These are phyloP conservation scores for Xestia c-nigrum DNA, from an alignment of 2,888 invertebrate species.

Conservation along the genomic window DNA sequence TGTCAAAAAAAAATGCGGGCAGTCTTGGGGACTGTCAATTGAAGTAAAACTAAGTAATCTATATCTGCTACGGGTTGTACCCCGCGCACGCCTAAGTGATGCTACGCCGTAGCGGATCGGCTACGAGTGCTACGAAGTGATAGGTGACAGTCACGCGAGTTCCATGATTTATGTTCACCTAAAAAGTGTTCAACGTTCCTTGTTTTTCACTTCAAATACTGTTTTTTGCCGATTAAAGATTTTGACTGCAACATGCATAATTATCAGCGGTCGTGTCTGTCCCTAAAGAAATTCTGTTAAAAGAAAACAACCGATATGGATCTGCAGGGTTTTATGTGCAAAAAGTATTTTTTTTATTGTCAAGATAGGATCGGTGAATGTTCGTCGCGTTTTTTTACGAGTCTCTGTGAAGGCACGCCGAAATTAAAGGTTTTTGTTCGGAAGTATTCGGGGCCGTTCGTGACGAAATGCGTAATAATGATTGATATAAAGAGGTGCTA, in stretches of 20 bases:
- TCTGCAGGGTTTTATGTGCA: constrained; percentile 66
- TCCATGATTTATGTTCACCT: no score
- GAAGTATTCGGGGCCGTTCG: constrained; percentile 63
- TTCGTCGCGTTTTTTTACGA: constrained; percentile 73
- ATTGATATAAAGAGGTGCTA: constrained; percentile 65
- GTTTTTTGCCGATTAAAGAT: not conserved
- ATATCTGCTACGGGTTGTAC: no score
- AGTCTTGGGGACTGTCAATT: no score
- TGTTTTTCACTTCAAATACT: not conserved
- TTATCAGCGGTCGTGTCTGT: not conserved
- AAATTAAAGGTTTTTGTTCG: constrained; percentile 69
- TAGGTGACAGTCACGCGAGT: no score
- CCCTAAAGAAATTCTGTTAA: constrained; percentile 63
- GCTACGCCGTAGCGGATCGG: no score
- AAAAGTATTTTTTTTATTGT: constrained; percentile 68
- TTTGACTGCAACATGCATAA: not conserved
- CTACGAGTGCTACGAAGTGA: no score
- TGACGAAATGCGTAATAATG: constrained; percentile 68
- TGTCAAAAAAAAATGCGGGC: no score
- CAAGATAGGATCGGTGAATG: constrained; percentile 71
- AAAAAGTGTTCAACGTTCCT: no score
- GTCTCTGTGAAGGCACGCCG: constrained; percentile 57
- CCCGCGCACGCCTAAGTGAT: no score
- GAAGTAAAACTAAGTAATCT: no score
- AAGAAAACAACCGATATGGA: constrained; percentile 69